A percentile compares a stretch with the other conserved stretches of the same genome.
Conservation (phyloP, 2,888 invertebrate species). For the Camptogramma bilineatum region DNA sequence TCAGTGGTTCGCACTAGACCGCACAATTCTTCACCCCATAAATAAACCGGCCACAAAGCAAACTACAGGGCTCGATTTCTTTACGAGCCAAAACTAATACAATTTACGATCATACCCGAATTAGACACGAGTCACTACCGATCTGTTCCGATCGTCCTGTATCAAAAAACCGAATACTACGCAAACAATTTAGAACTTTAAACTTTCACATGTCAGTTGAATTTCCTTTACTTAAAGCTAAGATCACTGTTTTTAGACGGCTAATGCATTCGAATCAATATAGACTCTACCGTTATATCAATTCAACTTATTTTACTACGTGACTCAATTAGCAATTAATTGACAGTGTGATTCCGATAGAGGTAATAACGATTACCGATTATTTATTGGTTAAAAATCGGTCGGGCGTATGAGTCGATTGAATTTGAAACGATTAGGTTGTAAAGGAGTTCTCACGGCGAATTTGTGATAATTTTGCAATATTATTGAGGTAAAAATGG, state of each 20-base stretch:
- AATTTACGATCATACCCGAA: conserved; percentile 59
- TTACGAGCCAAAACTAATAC: conserved; percentile 74
- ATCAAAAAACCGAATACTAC: not conserved
- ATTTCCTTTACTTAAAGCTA: not conserved
- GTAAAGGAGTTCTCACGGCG: conserved; percentile 18
- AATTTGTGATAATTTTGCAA: conserved; percentile 5
- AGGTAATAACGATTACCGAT: conserved; percentile 43
- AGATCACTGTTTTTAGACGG: not conserved
- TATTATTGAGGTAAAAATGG: not conserved
- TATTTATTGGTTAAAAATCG: conserved; percentile 44
- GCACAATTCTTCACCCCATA: conserved; percentile 23
- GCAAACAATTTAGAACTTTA: conserved; percentile 5
- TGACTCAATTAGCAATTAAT: conserved; percentile 2
- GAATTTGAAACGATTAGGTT: conserved; percentile 23
- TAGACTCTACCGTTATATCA: not conserved
- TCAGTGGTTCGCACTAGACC: conserved; percentile 17
- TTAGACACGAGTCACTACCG: conserved; percentile 35
- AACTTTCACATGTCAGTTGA: not conserved
- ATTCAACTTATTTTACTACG: not conserved
- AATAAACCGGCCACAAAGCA: conserved; percentile 33
- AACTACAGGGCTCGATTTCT: conserved; percentile 62
- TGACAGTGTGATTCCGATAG: conserved; percentile 31
- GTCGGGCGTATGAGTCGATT: conserved; percentile 41
- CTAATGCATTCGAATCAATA: not conserved
- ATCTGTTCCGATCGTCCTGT: conserved; percentile 12